Percentiles rank a stretch among this genome's conserved stretches.
Evolutionary conservation across 2,797 vertebrate genomes (phyloP).

Genomic region (Onychomys torridus): DNA sequence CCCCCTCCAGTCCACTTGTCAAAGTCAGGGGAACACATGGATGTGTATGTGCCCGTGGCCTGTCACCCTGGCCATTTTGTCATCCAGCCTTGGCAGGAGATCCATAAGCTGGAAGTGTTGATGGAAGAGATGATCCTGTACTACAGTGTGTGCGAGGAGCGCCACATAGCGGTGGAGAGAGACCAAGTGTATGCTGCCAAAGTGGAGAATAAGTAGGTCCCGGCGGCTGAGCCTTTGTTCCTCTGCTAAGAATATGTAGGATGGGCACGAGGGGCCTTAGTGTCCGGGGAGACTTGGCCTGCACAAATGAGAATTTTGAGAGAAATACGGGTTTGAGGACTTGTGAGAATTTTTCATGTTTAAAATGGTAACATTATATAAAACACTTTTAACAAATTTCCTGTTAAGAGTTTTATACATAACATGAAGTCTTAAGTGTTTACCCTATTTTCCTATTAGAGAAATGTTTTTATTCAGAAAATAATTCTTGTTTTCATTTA

Average conservation of each 20-base stretch:
- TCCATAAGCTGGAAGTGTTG: slow-evolving; percentile 94
- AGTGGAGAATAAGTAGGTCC: slow-evolving; percentile 94
- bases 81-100: slow-evolving; percentile 95
- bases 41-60: slow-evolving; percentile 94
- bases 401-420: slow-evolving; percentile 52
- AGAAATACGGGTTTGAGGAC: not conserved
- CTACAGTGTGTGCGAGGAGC: slow-evolving; percentile 91
- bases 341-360: not conserved
- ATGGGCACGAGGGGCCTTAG: not conserved
- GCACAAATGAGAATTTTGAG: slow-evolving; percentile 18
- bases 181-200: slow-evolving; percentile 94
- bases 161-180: slow-evolving; percentile 86
- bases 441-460: slow-evolving; percentile 39
- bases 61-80: slow-evolving; percentile 97
- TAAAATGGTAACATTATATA: slow-evolving; percentile 41
- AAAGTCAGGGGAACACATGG: slow-evolving; percentile 92
- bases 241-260: not conserved
- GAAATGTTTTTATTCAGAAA: slow-evolving; percentile 59
- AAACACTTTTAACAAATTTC: not conserved
- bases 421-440: slow-evolving; percentile 34
- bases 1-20: slow-evolving; percentile 92
- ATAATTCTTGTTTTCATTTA: not conserved
- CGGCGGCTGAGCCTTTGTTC: not conserved
- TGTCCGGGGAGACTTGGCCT: not conserved
- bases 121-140: slow-evolving; percentile 98